Evolutionary conservation across 2,797 vertebrate species (phyloP), one percentile per base, ranked within the genome.

Genomic region (Halcyon leucocephala): DNA sequence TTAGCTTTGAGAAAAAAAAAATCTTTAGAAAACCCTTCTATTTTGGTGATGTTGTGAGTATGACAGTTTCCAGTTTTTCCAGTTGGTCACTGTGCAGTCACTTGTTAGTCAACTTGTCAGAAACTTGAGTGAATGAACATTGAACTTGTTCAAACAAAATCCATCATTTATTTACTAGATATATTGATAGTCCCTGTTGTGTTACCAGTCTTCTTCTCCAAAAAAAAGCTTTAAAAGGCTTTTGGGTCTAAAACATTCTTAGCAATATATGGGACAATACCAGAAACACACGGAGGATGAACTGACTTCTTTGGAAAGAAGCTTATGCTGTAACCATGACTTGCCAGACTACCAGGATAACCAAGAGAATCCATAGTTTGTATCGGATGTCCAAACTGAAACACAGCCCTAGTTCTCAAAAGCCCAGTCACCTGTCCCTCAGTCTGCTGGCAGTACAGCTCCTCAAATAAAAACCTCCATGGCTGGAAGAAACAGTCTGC

Each of bases 181-280:
- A 16, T 24, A 57, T 67, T 44, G 11, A 51, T 28, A 65, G 26
- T 22, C 13, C 20, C 55, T 72, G 25, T 25, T n/a, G 16, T 19
- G 5, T 13, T 80, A 21, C 16, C 26, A 55, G 12, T 80, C 17
- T 66, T 44, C 6, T 13, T 42, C 18, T 29, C 2, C 1, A 1
- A 1, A 14, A 11, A 11, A 86, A 66, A 70, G 3, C n/a, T 81
- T 49, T 44, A 39, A 65, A 61, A 74, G 2, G 12, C 4, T 64
- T 39, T 57, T 49, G 8, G 19, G 10, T 39, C 62, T 44, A 19
- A 79, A 72, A 51, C 7, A 21, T 29, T 69, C 60, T 49, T 51
- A 60, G 2, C 19, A 64, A 22, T 35, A 52, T 0, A 0, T n/a
- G 16, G 4, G 66, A 2, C 24, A 78, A 18, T 29, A 28, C 24